phyloP scores from a whole-genome alignment of 2,797 vertebrate genomes.

The Gobio occitaniae region DNA sequence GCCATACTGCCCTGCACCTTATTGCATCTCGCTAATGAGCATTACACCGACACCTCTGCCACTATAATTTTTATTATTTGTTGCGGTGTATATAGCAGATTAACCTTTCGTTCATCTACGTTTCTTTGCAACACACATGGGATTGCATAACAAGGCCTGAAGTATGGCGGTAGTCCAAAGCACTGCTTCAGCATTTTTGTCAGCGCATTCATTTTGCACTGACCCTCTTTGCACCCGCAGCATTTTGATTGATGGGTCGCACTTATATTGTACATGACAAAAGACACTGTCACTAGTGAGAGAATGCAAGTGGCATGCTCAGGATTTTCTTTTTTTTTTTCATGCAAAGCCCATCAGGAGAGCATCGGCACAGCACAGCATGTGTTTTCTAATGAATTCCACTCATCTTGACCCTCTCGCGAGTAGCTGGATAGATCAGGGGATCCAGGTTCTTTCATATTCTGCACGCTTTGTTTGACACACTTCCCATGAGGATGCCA shows the following conservation, averaged over 20 bases:
- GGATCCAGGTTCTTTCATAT: constrained; percentile 47
- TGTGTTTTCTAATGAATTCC: constrained; percentile 48
- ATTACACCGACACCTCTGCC: constrained; percentile 10
- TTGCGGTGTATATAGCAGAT: constrained; percentile 8
- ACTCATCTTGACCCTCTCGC: constrained; percentile 48
- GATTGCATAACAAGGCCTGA: constrained; percentile 37
- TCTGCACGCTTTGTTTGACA: constrained; percentile 49
- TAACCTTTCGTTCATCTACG: constrained; percentile 35
- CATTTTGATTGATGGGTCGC: constrained; percentile 48
- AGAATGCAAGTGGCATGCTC: background rate
- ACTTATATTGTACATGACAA: constrained; percentile 32
- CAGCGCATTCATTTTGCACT: constrained; percentile 29
- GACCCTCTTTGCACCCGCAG: constrained; percentile 23
- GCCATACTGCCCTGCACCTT: constrained; percentile 26
- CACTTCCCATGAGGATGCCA: constrained; percentile 43
- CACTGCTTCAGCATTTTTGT: constrained; percentile 42
- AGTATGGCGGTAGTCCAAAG: constrained; percentile 15
- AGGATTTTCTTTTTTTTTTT: background rate
- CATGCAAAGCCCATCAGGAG: constrained; percentile 36
- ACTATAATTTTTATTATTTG: constrained; percentile 39
- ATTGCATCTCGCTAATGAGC: constrained; percentile 15
- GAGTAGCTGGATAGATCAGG: constrained; percentile 46
- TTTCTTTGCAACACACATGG: constrained; percentile 5
- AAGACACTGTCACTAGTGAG: constrained; percentile 31
- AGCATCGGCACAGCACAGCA: constrained; percentile 25